Evolutionary conservation across 2,888 invertebrate species (phyloP), one percentile per base, ranked within the genome.

Genomic region (Sminthurides aquaticus): DNA sequence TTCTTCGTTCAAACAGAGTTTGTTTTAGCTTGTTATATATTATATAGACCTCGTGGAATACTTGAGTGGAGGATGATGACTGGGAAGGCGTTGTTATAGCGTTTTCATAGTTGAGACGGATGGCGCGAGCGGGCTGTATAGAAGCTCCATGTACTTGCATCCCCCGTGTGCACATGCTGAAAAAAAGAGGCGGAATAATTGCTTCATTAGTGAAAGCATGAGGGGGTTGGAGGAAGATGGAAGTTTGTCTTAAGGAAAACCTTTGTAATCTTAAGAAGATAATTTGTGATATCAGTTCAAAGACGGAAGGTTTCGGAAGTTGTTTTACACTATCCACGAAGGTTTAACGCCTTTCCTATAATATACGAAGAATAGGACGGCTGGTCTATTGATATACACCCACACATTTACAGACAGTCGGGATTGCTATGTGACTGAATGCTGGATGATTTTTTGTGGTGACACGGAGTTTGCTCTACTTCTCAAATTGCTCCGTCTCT

Each of bases 61-160:
- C 8, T 34, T 34, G 43, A 11, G 43, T 15, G 15, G 43, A 34
- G 43, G 15, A 34, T 34, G 15, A 11, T 34, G 15, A 11, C 15
- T 34, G 43, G 5, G 5, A 34, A 34, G 43, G n/a, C n/a, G n/a
- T n/a, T n/a, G n/a, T n/a, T n/a, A n/a, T n/a, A n/a, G n/a, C n/a
- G n/a, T n/a, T n/a, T n/a, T 34, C 43, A 11, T 15, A 34, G 43
- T 34, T 15, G 43, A 34, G n/a, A 11, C 43, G 43, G 43, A 20
- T 59, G 59, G 59, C 59, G 59, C 59, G 59, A 59, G 59, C 59
- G 59, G n/a, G 48, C 2, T 11, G 24, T 34, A 34, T 5, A 34
- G 5, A 15, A 15, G 43, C 8, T 52, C 11, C 5, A 52, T 20
- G 3, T 52, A 8, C 20, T 18, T 52, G 5, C 52, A 20, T 22